Conservation (phyloP, 2,888 invertebrate genomes). For the Trisateles emortualis region DNA sequence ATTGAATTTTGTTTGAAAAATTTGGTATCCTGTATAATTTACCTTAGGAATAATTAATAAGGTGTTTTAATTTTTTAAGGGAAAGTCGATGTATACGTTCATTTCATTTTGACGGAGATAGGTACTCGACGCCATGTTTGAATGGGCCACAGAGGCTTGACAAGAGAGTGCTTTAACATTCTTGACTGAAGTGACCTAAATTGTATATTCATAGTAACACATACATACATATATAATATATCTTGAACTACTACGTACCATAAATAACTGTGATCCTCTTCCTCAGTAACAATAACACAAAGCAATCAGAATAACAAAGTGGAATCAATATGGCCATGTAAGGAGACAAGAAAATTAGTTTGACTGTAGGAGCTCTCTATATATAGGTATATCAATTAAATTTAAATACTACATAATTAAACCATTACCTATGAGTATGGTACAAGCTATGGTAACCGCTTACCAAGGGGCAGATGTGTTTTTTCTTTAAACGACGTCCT, state of each 20-base stretch:
- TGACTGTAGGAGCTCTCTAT: not conserved
- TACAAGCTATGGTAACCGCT: too few species aligned
- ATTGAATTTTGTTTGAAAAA: constrained; percentile 40
- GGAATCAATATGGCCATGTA: not conserved
- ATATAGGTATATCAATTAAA: not conserved
- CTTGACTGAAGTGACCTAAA: constrained; percentile 16
- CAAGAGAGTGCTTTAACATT: constrained; percentile 14
- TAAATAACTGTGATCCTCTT: not conserved
- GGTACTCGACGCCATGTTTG: constrained; percentile 6
- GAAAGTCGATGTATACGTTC: not conserved
- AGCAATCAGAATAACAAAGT: not conserved
- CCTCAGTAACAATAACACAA: not conserved
- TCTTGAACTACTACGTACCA: not conserved
- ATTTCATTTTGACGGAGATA: constrained; percentile 5
- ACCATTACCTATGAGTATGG: too few species aligned
- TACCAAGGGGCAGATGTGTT: too few species aligned
- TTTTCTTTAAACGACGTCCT: too few species aligned
- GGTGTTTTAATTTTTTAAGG: constrained; percentile 14
- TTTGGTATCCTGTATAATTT: constrained; percentile 10
- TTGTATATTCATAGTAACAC: constrained; percentile 5
- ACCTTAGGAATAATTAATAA: constrained; percentile 7
- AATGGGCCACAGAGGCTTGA: constrained; percentile 5
- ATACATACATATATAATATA: not conserved
- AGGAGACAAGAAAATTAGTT: not conserved
- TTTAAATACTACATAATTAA: too few species aligned